These are phyloP conservation scores for Turnix velox DNA, from an alignment of 2,113 vertebrate genomes.

Conservation along the genomic window DNA sequence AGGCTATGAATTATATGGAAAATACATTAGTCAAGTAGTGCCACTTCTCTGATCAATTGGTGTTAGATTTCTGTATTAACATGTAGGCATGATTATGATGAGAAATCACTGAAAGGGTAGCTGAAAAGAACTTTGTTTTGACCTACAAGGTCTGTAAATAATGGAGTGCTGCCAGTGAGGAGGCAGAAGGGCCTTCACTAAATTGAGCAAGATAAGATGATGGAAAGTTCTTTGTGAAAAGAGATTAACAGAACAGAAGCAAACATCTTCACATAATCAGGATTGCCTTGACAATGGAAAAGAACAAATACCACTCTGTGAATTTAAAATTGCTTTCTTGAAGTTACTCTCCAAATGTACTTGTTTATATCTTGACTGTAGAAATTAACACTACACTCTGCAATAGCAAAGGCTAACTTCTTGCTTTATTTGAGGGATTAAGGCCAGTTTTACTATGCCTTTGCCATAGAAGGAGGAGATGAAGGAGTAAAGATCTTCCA, in stretches of 20 bases:
- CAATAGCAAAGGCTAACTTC: background rate
- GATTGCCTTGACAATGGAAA: background rate
- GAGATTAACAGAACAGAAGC: background rate
- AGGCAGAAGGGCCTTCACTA: background rate
- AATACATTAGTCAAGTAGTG: background rate
- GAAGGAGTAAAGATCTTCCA: background rate
- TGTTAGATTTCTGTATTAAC: background rate
- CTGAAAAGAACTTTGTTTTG: background rate
- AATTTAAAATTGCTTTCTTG: conserved; percentile 3
- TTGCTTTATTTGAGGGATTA: background rate
- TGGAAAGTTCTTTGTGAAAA: background rate
- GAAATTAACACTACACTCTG: background rate
- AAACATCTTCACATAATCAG: background rate
- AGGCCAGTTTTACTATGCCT: background rate
- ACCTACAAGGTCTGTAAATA: background rate
- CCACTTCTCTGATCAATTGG: fast-evolving
- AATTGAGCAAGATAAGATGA: conserved; percentile 5
- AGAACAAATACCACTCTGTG: background rate
- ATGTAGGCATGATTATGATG: background rate
- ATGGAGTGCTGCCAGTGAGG: background rate
- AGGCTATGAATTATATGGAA: background rate
- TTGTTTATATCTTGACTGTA: background rate
- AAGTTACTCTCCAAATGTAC: background rate
- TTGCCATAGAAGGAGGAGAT: background rate
- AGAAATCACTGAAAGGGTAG: background rate